Percentiles rank a stretch among this genome's conserved stretches.
These are phyloP conservation scores for Lasioglossum baleicum DNA, from an alignment of 1,140 invertebrate genomes.

Conservation along the genomic window DNA sequence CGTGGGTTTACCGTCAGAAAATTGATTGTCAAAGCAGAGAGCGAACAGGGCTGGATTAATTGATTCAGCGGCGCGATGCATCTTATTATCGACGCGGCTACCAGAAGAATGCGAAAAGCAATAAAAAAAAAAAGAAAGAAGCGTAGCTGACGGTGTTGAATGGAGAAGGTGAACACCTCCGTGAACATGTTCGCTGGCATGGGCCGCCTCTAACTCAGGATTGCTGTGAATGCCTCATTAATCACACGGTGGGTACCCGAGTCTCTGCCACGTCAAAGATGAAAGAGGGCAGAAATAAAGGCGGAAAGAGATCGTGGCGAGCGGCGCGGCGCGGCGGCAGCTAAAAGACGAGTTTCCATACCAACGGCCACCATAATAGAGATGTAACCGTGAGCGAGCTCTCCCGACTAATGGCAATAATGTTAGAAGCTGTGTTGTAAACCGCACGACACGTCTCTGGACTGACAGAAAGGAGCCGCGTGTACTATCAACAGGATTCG, in stretches of 20 bases:
- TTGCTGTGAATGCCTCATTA: constrained; percentile 69
- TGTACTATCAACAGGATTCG: neutral
- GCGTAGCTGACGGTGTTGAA: too few relatives aligned
- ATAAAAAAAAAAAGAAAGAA: neutral
- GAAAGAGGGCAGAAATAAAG: constrained; percentile 44
- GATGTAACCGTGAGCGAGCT: constrained; percentile 67
- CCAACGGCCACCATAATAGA: constrained; percentile 69
- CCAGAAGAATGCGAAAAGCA: neutral
- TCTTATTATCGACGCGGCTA: neutral
- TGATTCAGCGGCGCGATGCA: neutral
- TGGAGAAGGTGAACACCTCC: too few relatives aligned
- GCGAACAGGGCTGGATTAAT: constrained; percentile 1
- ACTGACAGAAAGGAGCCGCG: constrained; percentile 8
- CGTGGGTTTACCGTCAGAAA: too few relatives aligned
- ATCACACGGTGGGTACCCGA: constrained; percentile 69
- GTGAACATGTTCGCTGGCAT: neutral
- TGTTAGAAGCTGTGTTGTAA: constrained; percentile 62
- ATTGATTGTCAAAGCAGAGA: too few relatives aligned
- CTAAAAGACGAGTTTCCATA: constrained; percentile 57
- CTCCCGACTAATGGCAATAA: constrained; percentile 74
- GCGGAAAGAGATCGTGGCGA: constrained; percentile 48
- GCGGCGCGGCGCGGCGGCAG: constrained; percentile 43
- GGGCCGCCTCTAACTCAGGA: constrained; percentile 23
- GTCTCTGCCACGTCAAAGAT: constrained; percentile 56
- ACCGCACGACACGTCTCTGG: constrained; percentile 19